phyloP scores from a whole-genome alignment of 2,113 vertebrate genomes.

The Charina bottae region DNA sequence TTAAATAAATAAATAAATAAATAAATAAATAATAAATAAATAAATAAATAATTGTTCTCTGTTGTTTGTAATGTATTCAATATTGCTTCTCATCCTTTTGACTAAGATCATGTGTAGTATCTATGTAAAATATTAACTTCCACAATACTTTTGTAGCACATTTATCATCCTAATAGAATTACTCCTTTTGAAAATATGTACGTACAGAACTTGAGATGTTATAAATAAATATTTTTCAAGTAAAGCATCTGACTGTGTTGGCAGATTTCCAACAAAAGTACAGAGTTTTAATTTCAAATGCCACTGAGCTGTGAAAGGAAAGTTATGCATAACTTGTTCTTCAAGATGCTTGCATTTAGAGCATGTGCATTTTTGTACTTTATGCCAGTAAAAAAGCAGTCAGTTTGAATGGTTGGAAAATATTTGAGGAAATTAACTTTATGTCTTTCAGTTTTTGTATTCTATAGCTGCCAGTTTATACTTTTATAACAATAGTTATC shows the following conservation, averaged over 20 bases:
- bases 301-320: conserved; percentile 49
- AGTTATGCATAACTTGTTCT: conserved; percentile 51
- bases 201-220: conserved; percentile 21
- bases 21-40: background rate
- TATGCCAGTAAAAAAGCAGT: background rate
- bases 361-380: background rate
- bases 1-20: background rate
- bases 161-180: background rate
- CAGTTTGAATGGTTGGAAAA: background rate
- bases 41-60: background rate
- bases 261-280: conserved; percentile 23
- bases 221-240: conserved; percentile 36
- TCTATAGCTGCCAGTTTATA: background rate
- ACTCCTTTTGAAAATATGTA: conserved; percentile 4
- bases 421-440: background rate
- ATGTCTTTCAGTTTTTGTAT: background rate
- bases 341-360: conserved; percentile 21
- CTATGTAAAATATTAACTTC: background rate
- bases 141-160: background rate
- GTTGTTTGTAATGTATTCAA: background rate
- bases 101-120: background rate
- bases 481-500: background rate
- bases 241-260: conserved; percentile 26
- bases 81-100: background rate
- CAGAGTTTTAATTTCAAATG: conserved; percentile 50